Percentiles rank a stretch among this genome's conserved stretches.
Evolutionary conservation across 2,113 vertebrate genomes (phyloP).

Genomic region (Silurus glanis): DNA sequence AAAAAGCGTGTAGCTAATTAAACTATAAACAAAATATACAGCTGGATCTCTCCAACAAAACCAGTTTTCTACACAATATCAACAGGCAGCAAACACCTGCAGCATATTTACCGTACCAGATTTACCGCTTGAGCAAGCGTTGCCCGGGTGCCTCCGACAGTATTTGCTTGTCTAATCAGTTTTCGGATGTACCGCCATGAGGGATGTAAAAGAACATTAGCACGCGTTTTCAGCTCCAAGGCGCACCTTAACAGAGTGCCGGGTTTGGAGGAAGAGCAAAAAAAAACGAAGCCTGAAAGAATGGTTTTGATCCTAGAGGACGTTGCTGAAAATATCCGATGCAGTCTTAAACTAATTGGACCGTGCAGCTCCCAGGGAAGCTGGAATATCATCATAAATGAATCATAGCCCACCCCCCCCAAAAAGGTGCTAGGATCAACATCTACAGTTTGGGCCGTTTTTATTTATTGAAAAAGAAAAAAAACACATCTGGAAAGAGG

Average conservation of each 20-base stretch:
- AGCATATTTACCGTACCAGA: not conserved
- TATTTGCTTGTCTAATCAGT: not conserved
- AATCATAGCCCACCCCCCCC: not conserved
- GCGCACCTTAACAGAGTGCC: not conserved
- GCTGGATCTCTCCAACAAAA: not conserved
- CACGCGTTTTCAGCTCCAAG: not conserved
- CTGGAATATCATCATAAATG: constrained; percentile 1
- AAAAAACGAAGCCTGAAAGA: not conserved
- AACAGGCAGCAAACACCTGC: not conserved
- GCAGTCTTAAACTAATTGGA: not conserved
- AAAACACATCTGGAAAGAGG: too few species aligned
- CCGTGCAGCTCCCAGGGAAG: not conserved
- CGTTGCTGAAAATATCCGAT: not conserved
- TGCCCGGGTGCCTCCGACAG: not conserved
- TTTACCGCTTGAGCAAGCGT: not conserved
- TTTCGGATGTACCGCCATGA: not conserved
- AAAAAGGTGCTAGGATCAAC: not conserved
- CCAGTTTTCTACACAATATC: not conserved
- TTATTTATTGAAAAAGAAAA: not conserved
- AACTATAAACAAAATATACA: not conserved
- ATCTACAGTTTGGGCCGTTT: not conserved
- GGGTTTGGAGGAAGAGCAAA: not conserved
- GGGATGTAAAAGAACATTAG: not conserved
- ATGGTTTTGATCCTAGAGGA: not conserved
- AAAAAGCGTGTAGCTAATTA: not conserved